phyloP scores from a whole-genome alignment of 2,888 invertebrate genomes.

The Lutraria lutraria region DNA sequence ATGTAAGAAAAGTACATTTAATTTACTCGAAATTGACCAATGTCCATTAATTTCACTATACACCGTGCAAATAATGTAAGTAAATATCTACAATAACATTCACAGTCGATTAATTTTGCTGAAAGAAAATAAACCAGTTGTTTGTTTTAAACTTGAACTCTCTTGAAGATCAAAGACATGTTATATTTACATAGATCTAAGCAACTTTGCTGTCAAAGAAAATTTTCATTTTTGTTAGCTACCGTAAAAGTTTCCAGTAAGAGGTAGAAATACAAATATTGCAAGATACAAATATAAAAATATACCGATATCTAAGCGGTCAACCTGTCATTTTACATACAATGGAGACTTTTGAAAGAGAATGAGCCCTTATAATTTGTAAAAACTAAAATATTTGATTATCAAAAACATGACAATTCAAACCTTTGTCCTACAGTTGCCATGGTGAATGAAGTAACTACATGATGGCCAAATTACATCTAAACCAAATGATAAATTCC shows the following conservation, averaged over 20 bases:
- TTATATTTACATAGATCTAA: neutral
- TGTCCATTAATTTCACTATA: no score
- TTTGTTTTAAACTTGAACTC: neutral
- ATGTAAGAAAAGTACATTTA: no score
- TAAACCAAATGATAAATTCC: no score
- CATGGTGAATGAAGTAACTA: no score
- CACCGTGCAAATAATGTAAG: neutral
- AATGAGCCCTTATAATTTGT: neutral
- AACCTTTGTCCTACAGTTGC: no score
- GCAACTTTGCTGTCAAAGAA: neutral
- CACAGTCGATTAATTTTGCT: neutral
- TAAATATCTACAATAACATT: conserved; percentile 6
- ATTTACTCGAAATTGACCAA: no score
- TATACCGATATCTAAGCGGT: neutral
- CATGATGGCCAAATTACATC: no score
- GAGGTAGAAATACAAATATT: neutral
- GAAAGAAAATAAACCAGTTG: neutral
- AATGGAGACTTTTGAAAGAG: neutral
- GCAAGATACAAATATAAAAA: neutral
- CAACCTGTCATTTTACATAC: neutral
- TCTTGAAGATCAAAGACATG: neutral
- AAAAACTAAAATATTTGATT: neutral
- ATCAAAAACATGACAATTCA: no score
- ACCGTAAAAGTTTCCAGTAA: neutral
- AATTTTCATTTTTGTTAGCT: neutral